These are phyloP conservation scores for Sphaerolaimus hirsutus DNA, from an alignment of 2,888 invertebrate species.

Conservation along the genomic window DNA sequence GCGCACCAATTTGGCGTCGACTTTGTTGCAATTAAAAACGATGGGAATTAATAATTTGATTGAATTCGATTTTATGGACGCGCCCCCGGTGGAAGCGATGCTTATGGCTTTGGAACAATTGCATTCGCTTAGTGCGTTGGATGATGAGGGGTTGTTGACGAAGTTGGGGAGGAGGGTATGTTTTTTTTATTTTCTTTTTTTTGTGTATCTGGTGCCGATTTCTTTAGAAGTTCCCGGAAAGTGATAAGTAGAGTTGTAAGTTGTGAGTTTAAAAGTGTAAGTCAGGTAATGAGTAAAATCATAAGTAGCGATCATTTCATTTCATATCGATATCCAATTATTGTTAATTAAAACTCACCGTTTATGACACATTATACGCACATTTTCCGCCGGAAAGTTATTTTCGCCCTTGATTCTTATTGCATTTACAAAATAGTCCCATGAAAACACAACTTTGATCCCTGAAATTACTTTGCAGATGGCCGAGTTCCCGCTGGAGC, in stretches of 20 bases:
- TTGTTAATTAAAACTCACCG: too few relatives aligned
- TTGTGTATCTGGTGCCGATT: too few relatives aligned
- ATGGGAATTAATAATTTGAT: slow-evolving; percentile 97
- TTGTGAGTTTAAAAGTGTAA: not conserved
- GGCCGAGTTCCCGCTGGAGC: slow-evolving; percentile 97
- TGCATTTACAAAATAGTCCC: too few relatives aligned
- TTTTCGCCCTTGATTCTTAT: too few relatives aligned
- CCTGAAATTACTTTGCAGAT: too few relatives aligned
- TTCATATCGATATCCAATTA: too few relatives aligned
- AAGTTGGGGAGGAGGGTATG: slow-evolving; percentile 37
- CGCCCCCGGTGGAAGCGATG: slow-evolving; percentile 61
- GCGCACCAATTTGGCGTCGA: slow-evolving; percentile 82
- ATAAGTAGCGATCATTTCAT: too few relatives aligned
- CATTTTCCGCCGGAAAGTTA: too few relatives aligned
- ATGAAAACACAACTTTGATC: too few relatives aligned
- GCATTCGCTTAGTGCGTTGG: slow-evolving; percentile 81
- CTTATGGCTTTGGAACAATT: slow-evolving; percentile 90
- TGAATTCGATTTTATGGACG: slow-evolving; percentile 99
- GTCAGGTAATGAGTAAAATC: too few relatives aligned
- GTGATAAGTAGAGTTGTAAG: not conserved
- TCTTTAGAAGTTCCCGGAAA: not conserved
- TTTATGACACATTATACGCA: too few relatives aligned
- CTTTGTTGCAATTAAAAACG: slow-evolving; percentile 79
- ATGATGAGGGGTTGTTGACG: slow-evolving; percentile 42
- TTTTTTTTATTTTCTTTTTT: too few relatives aligned